Percentiles rank a stretch among this genome's conserved stretches.
Conservation (phyloP, 2,888 invertebrate genomes). For the Leucoma salicis region DNA sequence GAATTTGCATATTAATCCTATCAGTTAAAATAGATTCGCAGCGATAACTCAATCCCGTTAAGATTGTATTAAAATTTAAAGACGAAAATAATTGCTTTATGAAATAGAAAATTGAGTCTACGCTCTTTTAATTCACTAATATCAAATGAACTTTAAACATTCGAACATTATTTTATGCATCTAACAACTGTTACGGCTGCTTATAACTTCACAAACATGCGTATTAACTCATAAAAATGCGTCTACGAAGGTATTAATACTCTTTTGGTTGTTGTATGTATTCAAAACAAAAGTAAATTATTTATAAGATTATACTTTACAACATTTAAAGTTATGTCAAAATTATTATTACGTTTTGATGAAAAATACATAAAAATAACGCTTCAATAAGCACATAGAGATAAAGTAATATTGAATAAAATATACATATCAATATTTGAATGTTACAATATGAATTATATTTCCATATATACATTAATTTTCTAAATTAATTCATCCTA, state of each 20-base stretch:
- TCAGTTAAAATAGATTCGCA: conserved; percentile 21
- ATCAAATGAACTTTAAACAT: no score
- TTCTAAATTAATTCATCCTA: no score
- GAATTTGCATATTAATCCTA: conserved; percentile 30
- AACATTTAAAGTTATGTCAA: neutral
- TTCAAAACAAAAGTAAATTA: neutral
- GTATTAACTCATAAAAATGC: no score
- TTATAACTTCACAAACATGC: no score
- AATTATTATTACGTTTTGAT: conserved; percentile 1
- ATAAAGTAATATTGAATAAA: no score
- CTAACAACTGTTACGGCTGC: no score
- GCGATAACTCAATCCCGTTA: conserved; percentile 16
- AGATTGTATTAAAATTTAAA: conserved; percentile 15
- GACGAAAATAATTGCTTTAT: conserved; percentile 4
- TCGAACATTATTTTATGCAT: no score
- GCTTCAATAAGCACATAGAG: no score
- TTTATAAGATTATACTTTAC: neutral
- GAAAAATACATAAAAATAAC: conserved; percentile 17
- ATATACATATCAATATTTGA: no score
- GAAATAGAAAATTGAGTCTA: conserved; percentile 5
- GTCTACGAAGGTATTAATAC: no score
- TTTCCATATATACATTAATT: no score
- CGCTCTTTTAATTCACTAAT: conserved; percentile 1
- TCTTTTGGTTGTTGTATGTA: neutral
- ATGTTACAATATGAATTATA: no score